Evolutionary conservation across 2,888 invertebrate species (phyloP).

Genomic region (Dorcus hopei): DNA sequence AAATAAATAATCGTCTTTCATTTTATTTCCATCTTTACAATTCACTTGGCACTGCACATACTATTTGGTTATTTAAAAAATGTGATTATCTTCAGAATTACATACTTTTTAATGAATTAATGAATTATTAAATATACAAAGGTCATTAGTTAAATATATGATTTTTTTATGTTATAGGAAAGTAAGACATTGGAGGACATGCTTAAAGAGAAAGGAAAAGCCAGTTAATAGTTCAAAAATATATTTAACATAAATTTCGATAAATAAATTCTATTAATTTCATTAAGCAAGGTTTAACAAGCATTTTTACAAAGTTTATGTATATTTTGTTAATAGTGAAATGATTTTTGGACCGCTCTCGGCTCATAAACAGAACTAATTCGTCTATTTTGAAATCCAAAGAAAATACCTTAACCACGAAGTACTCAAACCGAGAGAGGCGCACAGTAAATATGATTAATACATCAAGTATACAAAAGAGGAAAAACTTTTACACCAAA

Average conservation of each 20-base stretch:
- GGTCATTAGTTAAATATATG: too few species aligned
- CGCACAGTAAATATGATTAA: not conserved
- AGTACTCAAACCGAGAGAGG: not conserved
- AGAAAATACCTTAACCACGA: not conserved
- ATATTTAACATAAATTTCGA: slow-evolving; percentile 31
- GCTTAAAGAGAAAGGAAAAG: not conserved
- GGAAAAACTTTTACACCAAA: slow-evolving; percentile 9
- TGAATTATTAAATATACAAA: too few species aligned
- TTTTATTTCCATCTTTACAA: too few species aligned
- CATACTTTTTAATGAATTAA: too few species aligned
- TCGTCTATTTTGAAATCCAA: slow-evolving; percentile 1
- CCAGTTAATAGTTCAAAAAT: slow-evolving; percentile 25
- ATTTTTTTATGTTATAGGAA: too few species aligned
- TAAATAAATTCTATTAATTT: slow-evolving; percentile 35
- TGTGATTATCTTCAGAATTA: too few species aligned
- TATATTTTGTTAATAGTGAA: slow-evolving; percentile 15
- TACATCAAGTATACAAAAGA: slow-evolving; percentile 5
- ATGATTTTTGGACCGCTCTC: slow-evolving; percentile 15
- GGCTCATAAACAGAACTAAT: slow-evolving; percentile 5
- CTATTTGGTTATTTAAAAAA: too few species aligned
- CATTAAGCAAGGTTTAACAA: slow-evolving; percentile 36
- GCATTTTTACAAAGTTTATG: slow-evolving; percentile 29
- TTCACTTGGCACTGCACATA: too few species aligned
- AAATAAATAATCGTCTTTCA: too few species aligned
- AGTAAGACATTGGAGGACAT: too few species aligned